Base-by-base conservation (phyloP, 2,113 vertebrate species). In the Dicerorhinus sumatrensis region DNA sequence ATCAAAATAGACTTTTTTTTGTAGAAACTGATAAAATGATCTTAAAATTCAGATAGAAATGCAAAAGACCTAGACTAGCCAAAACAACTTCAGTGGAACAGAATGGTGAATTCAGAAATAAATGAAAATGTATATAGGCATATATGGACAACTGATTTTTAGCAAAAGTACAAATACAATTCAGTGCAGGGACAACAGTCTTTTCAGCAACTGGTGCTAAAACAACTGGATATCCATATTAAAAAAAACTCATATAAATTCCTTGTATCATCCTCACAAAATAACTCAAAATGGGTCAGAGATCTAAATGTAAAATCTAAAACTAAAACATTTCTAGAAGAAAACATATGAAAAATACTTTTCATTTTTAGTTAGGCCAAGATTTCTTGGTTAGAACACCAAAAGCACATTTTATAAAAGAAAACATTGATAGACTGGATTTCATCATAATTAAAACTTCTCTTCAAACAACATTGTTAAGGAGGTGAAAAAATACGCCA, bases 31-130 rank as follows among this genome's bases (percentile, higher is more conserved):
- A 81, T 82, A 70, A 46, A 80, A 2, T 48, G 36, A 83, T 77
- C 91, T 46, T 51, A 87, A 90, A 97, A 89, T 87, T 93, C 29
- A 65, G 7, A 23, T 36, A 58, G 33, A 92, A 77, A 90, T 60
- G 7, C 20, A 80, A 94, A 95, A 2, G 20, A 39, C 0, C 16
- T 91, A 69, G 33, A 81, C 58, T 58, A 76, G 25, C 21, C 23
- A 91, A 73, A 92, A 72, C 31, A 89, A 92, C 16, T 23, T 60
- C 8, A 76, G 14, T 87, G 27, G 76, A 77, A 81, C 6, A 89
- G 29, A 60, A 67, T 51, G 51, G 39, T 89, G 18, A 60, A 7
- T 82, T 94, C 39, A 62, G 51, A 65, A 94, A 94, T 58, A 36
- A 25, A 60, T 51, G 17, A 10, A 89, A 72, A 81, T 51, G 8